These are phyloP conservation scores for Poeciliopsis prolifica DNA, from an alignment of 2,113 vertebrate species.

Conservation along the genomic window DNA sequence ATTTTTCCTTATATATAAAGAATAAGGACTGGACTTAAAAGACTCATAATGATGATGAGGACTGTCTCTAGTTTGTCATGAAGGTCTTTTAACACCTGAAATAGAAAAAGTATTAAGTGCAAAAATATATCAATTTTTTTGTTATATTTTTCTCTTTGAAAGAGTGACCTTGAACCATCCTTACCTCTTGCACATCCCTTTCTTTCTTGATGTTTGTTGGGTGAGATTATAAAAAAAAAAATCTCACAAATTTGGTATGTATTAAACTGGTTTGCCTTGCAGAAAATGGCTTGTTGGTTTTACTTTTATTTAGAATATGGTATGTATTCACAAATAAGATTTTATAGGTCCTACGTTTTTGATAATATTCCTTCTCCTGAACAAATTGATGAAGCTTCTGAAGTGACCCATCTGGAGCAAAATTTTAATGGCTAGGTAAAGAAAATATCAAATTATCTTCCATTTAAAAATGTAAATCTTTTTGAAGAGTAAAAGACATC, in stretches of 20 bases:
- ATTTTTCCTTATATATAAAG: background rate
- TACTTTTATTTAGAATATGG: conserved; percentile 6
- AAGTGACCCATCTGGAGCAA: background rate
- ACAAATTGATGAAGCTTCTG: background rate
- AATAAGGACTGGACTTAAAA: background rate
- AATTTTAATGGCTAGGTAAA: no score
- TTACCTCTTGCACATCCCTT: conserved; percentile 21
- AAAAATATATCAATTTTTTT: background rate
- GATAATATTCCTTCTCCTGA: conserved; percentile 10
- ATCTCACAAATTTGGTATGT: conserved; percentile 24
- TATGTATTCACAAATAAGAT: background rate
- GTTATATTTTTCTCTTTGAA: conserved; percentile 8
- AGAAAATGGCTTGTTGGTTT: background rate
- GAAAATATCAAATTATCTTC: no score
- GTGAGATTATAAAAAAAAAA: conserved; percentile 36
- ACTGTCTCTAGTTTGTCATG: conserved; percentile 14
- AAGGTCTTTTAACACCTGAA: conserved; percentile 25
- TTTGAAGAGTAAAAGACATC: background rate
- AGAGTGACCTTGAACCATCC: background rate
- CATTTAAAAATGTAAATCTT: no score
- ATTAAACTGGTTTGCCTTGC: background rate
- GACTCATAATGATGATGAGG: background rate
- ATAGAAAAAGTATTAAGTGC: background rate
- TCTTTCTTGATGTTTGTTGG: conserved; percentile 42
- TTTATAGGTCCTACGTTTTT: background rate